These are phyloP conservation scores for Verasper variegatus DNA, from an alignment of 2,113 vertebrate species.

Conservation along the genomic window DNA sequence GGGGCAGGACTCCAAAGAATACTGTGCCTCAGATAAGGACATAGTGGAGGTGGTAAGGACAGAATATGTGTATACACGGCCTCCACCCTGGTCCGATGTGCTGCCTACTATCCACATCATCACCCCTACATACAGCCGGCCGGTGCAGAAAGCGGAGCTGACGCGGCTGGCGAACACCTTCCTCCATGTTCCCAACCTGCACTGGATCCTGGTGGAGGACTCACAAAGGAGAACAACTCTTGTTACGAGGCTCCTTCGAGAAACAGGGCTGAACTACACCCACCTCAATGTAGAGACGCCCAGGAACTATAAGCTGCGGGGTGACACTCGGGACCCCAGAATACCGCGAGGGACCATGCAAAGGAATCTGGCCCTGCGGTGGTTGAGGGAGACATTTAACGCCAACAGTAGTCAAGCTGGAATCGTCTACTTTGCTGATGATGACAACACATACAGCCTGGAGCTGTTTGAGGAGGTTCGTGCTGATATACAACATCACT, in stretches of 20 bases:
- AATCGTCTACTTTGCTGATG: conserved; percentile 96
- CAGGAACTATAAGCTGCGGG: conserved; percentile 95
- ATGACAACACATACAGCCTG: conserved; percentile 98
- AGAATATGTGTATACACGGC: conserved; percentile 96
- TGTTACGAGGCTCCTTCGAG: conserved; percentile 90
- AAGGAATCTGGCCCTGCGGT: conserved; percentile 94
- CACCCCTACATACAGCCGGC: conserved; percentile 96
- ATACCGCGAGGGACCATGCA: conserved; percentile 98
- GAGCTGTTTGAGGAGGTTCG: conserved; percentile 98
- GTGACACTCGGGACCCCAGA: conserved; percentile 91
- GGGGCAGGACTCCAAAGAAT: conserved; percentile 93
- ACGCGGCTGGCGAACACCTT: conserved; percentile 95
- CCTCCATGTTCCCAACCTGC: conserved; percentile 95
- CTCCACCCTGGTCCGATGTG: conserved; percentile 95
- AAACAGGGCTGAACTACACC: conserved; percentile 97
- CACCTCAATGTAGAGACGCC: conserved; percentile 99
- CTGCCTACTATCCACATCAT: conserved; percentile 97
- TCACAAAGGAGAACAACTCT: conserved; percentile 90
- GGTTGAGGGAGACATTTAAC: conserved; percentile 95
- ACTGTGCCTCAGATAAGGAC: conserved; percentile 95
- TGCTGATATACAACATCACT: background rate
- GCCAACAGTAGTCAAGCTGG: conserved; percentile 91
- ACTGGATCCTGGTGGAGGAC: conserved; percentile 99
- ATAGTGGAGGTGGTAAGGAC: conserved; percentile 99
- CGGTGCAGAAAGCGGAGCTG: conserved; percentile 97